Base-by-base conservation (phyloP, 2,113 vertebrate species). In the Apistogramma diplotaenia region DNA sequence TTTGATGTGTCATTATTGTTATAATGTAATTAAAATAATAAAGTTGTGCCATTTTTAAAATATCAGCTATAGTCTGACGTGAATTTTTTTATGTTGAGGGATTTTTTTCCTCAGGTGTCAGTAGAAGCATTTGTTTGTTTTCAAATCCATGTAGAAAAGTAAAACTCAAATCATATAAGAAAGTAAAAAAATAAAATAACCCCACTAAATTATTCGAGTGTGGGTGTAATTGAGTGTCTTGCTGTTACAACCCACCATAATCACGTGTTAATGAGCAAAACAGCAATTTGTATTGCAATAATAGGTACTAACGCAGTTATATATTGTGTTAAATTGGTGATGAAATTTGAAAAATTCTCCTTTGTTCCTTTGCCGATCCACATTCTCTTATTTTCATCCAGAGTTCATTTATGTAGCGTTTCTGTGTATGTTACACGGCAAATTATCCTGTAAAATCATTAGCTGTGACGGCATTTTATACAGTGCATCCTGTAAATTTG, bases 31-130 rank as follows among this genome's bases (percentile, higher is more conserved):
- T 62, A 23, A 62, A 62, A 62, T 62, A 0, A 62, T 62, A 15
- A 61, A 0, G 6, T 21, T 37, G 21, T 62, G 21, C n/a, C 4
- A 2, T 21, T 40, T 61, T 0, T 37, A 0, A 16, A 3, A 23
- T 62, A 40, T 40, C 37, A 15, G 33, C 40, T 40, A 62, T 23
- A 62, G 60, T 62, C 35, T 0, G 35, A 40, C n/a, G 23, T 62
- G 2, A 16, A 9, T 62, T 62, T 62, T n/a, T 23, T 46, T 10
- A 25, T 65, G 4, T 65, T 65, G 6, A 65, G 21, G 10, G 61
- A 65, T 65, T 65, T 65, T 43, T 46, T 8, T 46, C 2, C 37
- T 65, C 37, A 46, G 61, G 18, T 46, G 21, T 25, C 40, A 65
- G 61, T 23, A 43, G 15, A 65, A 65, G 21, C 21, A 8, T 27